phyloP scores from a whole-genome alignment of 2,888 invertebrate species.

The Ormyrus pomaceus region DNA sequence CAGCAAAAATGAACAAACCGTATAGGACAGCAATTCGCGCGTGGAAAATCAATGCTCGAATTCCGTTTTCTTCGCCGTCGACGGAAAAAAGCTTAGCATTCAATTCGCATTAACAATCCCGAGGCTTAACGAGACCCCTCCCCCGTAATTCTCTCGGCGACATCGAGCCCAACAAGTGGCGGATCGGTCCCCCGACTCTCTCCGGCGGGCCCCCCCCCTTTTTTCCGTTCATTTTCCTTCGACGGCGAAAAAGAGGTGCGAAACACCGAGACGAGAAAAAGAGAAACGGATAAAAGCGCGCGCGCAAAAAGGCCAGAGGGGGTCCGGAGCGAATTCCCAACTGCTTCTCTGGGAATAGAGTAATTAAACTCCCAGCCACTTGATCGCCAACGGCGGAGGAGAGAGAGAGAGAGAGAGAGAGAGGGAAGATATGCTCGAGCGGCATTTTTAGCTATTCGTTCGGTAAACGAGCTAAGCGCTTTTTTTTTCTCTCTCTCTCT shows the following conservation, averaged over 20 bases:
- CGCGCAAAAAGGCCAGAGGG: neutral
- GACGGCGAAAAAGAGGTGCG: neutral
- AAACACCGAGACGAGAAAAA: conserved; percentile 8
- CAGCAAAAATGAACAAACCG: no score
- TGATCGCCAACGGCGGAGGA: neutral
- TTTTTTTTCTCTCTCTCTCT: neutral
- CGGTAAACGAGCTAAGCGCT: conserved; percentile 31
- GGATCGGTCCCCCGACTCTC: conserved; percentile 23
- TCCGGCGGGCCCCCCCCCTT: neutral
- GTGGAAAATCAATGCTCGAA: neutral
- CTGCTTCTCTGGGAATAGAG: conserved; percentile 47
- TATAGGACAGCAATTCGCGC: no score
- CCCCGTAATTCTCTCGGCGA: conserved; percentile 16
- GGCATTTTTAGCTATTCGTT: conserved; percentile 44
- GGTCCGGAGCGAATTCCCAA: neutral
- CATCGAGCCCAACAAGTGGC: conserved; percentile 45
- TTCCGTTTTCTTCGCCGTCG: neutral
- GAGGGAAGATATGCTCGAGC: no score
- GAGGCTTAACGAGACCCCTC: conserved; percentile 8
- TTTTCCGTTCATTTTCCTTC: neutral
- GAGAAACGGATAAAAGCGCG: conserved; percentile 20
- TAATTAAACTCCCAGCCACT: conserved; percentile 50
- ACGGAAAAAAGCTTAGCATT: conserved; percentile 1
- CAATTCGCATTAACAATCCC: conserved; percentile 11
- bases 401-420: no score